A percentile compares a stretch with the other conserved stretches of the same genome.
These are phyloP conservation scores for Otolemur crassicaudatus DNA, from an alignment of 2,797 vertebrate genomes.

Conservation along the genomic window DNA sequence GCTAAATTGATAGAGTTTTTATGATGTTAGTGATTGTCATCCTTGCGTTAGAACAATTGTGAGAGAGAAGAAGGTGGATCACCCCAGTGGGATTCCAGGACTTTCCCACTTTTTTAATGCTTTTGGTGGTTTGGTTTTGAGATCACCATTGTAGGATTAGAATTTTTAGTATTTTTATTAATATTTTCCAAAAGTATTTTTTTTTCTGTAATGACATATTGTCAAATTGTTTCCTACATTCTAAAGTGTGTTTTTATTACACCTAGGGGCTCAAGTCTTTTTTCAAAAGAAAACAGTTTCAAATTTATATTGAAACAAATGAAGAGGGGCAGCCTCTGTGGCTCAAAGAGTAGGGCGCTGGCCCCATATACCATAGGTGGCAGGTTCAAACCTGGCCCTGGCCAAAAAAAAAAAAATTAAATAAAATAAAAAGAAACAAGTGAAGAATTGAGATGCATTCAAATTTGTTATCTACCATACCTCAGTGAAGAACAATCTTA, in stretches of 20 bases:
- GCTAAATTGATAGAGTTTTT: neutral
- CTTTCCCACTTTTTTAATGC: neutral
- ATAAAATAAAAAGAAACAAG: neutral
- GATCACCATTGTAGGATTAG: neutral
- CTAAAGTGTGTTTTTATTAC: neutral
- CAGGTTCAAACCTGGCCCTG: too few species aligned
- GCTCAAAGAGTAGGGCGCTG: too few species aligned
- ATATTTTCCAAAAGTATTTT: conserved; percentile 14
- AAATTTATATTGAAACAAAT: conserved; percentile 34
- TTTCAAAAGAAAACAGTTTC: neutral
- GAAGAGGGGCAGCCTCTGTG: neutral
- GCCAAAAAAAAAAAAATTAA: too few species aligned
- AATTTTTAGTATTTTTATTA: conserved; percentile 35
- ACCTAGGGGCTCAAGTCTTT: neutral
- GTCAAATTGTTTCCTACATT: neutral
- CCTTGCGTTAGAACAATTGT: neutral
- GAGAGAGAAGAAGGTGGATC: neutral
- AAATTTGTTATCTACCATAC: neutral
- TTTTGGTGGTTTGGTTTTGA: conserved; percentile 30
- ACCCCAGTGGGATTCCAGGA: neutral
- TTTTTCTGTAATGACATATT: neutral
- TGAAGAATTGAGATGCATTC: neutral
- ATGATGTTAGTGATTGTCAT: neutral
- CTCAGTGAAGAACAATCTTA: conserved; percentile 29
- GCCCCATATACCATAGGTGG: too few species aligned